These are phyloP conservation scores for Sussaba pulchella DNA, from an alignment of 2,888 invertebrate species.

Conservation along the genomic window DNA sequence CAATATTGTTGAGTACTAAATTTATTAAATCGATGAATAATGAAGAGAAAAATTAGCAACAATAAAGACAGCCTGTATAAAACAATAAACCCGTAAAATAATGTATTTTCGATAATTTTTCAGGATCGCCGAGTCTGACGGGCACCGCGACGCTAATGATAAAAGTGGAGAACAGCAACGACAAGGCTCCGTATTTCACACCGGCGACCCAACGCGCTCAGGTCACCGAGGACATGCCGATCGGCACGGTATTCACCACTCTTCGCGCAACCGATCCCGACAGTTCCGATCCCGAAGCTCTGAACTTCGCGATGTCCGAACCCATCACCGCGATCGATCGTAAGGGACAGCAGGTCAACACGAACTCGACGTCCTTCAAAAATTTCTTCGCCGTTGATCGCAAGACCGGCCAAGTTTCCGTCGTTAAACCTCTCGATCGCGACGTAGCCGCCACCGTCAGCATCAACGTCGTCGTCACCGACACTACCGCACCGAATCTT, in stretches of 20 bases:
- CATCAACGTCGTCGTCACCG: slow-evolving; percentile 92
- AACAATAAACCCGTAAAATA: background rate
- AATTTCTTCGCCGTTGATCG: slow-evolving; percentile 89
- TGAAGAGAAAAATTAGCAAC: background rate
- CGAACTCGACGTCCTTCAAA: slow-evolving; percentile 84
- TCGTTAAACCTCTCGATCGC: slow-evolving; percentile 88
- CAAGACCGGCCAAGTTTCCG: slow-evolving; percentile 87
- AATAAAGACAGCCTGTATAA: background rate
- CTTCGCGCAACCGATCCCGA: slow-evolving; percentile 93
- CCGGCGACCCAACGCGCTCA: slow-evolving; percentile 92
- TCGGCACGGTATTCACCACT: slow-evolving; percentile 90
- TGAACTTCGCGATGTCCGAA: slow-evolving; percentile 89
- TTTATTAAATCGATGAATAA: background rate
- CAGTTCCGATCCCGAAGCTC: slow-evolving; percentile 88
- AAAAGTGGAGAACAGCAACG: slow-evolving; percentile 93
- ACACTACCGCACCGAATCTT: slow-evolving; percentile 91
- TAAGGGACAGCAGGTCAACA: slow-evolving; percentile 90
- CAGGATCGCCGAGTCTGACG: slow-evolving; percentile 92
- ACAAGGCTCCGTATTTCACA: slow-evolving; percentile 93
- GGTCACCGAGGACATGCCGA: slow-evolving; percentile 91
- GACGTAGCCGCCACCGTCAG: slow-evolving; percentile 91
- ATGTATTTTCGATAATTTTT: slow-evolving; percentile 10
- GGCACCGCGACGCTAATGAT: slow-evolving; percentile 93
- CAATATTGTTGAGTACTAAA: too few relatives aligned
- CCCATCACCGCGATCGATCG: slow-evolving; percentile 92